phyloP scores from a whole-genome alignment of 35 echinoderm and acorn worm species.

The Hemicentrotus pulcherrimus region DNA sequence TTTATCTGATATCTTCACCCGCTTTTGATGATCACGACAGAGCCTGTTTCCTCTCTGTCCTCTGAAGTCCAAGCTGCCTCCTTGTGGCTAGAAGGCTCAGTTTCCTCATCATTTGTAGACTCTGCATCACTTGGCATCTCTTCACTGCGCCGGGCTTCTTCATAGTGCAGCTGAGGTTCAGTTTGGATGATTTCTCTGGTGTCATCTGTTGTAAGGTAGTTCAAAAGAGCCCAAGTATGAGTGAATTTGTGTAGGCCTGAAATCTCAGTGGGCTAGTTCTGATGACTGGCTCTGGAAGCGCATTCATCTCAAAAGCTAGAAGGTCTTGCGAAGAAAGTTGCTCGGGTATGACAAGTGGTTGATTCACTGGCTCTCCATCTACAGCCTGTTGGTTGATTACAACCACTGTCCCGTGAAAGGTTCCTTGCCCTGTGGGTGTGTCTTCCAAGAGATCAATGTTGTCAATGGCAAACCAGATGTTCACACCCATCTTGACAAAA shows the following conservation, averaged over 20 bases:
- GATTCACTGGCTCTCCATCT: slow-evolving; percentile 52
- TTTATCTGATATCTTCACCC: background rate
- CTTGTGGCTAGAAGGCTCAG: background rate
- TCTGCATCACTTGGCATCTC: background rate
- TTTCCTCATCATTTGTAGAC: slow-evolving; percentile 1
- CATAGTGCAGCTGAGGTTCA: background rate
- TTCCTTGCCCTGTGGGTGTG: no score
- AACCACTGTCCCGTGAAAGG: slow-evolving; percentile 57
- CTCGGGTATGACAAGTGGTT: slow-evolving; percentile 51
- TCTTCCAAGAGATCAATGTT: slow-evolving; percentile 61
- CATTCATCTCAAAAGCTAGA: no score
- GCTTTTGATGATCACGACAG: background rate
- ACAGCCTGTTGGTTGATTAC: slow-evolving; percentile 61
- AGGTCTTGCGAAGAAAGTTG: slow-evolving; percentile 26
- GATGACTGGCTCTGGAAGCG: slow-evolving; percentile 30
- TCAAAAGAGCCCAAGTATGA: no score
- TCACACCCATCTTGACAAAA: slow-evolving; percentile 58
- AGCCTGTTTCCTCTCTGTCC: background rate
- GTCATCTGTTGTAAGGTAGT: no score
- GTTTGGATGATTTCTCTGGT: background rate
- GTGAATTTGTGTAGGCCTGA: slow-evolving; percentile 16
- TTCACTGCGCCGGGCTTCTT: background rate
- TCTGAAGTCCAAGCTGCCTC: background rate
- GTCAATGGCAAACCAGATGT: slow-evolving; percentile 68
- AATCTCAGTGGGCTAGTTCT: slow-evolving; percentile 39